Conservation (phyloP, 2,888 invertebrate species). For the Drosophila mimica region DNA sequence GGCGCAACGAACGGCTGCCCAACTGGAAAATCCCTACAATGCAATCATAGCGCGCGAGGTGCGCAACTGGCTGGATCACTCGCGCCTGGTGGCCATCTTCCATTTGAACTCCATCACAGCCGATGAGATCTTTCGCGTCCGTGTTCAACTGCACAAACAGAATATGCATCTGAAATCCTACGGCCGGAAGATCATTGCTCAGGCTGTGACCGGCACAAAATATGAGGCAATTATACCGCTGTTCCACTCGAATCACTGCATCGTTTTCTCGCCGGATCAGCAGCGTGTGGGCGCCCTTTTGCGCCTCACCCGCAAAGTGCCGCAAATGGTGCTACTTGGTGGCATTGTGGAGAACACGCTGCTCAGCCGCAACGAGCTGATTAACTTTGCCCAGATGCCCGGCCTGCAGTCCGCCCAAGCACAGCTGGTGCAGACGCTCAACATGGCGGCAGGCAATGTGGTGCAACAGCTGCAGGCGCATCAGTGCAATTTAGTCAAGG, state of each 20-base stretch:
- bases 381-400: conserved; percentile 88
- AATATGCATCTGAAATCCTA: conserved; percentile 90
- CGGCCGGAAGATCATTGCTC: conserved; percentile 88
- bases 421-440: conserved; percentile 89
- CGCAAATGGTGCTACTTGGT: conserved; percentile 90
- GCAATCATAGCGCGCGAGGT: conserved; percentile 90
- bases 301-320: conserved; percentile 89
- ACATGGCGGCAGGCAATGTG: conserved; percentile 88
- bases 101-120: conserved; percentile 90
- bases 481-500: conserved; percentile 89
- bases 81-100: conserved; percentile 90
- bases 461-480: conserved; percentile 89
- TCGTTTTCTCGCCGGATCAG: conserved; percentile 90
- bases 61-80: conserved; percentile 89
- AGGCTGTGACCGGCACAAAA: conserved; percentile 89
- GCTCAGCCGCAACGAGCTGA: conserved; percentile 89
- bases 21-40: conserved; percentile 89
- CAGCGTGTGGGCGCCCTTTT: conserved; percentile 87
- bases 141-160: conserved; percentile 87
- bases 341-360: conserved; percentile 90
- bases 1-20: conserved; percentile 68
- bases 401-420: conserved; percentile 88
- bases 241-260: conserved; percentile 88
- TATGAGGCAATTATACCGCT: conserved; percentile 89
- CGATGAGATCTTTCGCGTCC: conserved; percentile 88